phyloP scores from a whole-genome alignment of 1,140 invertebrate species.

The Campoletis sonorensis region DNA sequence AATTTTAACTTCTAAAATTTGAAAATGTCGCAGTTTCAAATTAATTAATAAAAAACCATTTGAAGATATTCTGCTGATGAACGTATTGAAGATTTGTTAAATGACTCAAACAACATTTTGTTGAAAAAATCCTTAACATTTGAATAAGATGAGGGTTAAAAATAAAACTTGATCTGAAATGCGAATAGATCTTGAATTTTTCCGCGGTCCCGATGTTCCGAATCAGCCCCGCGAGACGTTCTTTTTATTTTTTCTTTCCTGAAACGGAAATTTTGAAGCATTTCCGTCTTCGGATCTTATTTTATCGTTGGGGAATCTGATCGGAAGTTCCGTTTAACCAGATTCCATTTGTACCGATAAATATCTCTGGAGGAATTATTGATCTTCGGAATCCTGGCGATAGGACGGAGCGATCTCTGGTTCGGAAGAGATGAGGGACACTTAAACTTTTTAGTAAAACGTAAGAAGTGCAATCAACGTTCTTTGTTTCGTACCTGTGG shows the following conservation, averaged over 20 bases:
- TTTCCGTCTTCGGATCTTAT: neutral
- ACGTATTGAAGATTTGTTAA: no score
- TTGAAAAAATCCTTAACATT: no score
- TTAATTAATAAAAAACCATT: no score
- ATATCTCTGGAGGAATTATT: constrained; percentile 35
- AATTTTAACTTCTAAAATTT: no score
- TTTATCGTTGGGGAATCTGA: constrained; percentile 43
- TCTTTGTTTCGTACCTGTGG: constrained; percentile 16
- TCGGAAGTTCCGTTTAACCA: constrained; percentile 54
- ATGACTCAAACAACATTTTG: no score
- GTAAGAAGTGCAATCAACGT: neutral
- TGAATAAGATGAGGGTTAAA: neutral
- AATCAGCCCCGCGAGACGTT: neutral
- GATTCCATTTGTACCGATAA: constrained; percentile 52
- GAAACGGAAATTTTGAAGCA: no score
- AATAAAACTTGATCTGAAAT: neutral
- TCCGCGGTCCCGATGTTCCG: neutral
- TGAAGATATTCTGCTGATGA: no score
- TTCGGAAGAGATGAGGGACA: neutral
- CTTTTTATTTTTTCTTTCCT: neutral
- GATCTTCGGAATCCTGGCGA: neutral
- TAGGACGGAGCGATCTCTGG: neutral
- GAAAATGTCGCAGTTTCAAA: no score
- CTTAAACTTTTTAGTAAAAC: neutral
- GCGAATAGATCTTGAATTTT: neutral